Conservation (phyloP, 2,888 invertebrate species). For the Dyspetes luteomarginatus region DNA sequence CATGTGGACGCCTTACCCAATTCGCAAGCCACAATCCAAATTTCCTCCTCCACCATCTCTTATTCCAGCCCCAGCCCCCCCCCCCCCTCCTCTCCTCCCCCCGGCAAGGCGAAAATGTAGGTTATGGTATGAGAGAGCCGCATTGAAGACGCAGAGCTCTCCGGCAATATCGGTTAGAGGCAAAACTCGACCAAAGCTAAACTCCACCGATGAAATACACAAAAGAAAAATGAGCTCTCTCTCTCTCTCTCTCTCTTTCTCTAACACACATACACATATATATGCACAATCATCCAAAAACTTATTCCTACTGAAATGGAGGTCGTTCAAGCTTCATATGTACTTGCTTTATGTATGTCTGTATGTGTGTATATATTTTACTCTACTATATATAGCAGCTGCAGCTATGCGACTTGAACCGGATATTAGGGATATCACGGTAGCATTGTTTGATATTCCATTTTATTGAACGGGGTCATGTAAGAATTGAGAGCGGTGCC, state of each 20-base stretch:
- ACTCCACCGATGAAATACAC: constrained; percentile 18
- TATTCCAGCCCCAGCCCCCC: not conserved
- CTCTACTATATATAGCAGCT: not conserved
- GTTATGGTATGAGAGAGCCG: constrained; percentile 27
- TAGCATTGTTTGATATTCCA: constrained; percentile 54
- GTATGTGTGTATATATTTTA: not conserved
- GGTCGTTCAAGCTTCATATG: constrained; percentile 40
- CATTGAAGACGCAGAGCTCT: constrained; percentile 42
- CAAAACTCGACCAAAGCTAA: constrained; percentile 25
- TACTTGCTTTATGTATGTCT: constrained; percentile 6
- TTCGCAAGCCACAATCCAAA: constrained; percentile 39
- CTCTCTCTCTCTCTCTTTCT: not conserved
- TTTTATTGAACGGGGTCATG: constrained; percentile 56
- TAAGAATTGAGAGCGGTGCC: constrained; percentile 35
- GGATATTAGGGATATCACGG: constrained; percentile 53
- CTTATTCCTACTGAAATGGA: constrained; percentile 44
- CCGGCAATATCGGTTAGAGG: constrained; percentile 18
- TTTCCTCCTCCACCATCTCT: not conserved
- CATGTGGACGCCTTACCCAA: constrained; percentile 49
- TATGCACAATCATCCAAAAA: constrained; percentile 31
- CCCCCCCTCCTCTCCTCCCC: not conserved
- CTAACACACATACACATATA: too few relatives aligned
- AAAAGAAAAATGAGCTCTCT: not conserved
- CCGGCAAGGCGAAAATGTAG: constrained; percentile 39
- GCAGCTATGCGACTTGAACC: constrained; percentile 29